Conservation (phyloP, 23 tunicate species). For the Ciona savignyi region DNA sequence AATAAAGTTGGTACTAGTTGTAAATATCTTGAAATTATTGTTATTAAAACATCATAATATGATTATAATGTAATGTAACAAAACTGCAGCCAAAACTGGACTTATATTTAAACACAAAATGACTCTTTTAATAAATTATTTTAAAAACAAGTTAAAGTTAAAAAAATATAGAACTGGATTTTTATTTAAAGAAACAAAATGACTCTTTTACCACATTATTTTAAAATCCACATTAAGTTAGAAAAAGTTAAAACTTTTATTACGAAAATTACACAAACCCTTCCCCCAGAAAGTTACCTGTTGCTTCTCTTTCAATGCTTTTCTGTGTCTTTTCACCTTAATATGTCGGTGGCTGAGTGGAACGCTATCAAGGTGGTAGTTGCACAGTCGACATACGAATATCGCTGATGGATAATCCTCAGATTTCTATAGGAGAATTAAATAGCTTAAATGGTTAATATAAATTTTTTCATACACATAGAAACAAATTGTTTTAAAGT, state of each 20-base stretch:
- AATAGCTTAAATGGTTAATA: background rate
- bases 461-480: background rate
- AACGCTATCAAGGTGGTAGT: slow-evolving; percentile 58
- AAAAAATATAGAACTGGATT: background rate
- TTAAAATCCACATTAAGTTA: background rate
- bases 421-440: slow-evolving; percentile 38
- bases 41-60: background rate
- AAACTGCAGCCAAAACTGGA: background rate
- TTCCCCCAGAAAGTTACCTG: too few relatives aligned
- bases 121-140: background rate
- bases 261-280: too few relatives aligned
- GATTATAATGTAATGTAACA: too few relatives aligned
- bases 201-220: background rate
- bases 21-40: too few relatives aligned
- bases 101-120: background rate
- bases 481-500: background rate
- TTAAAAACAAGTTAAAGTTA: background rate
- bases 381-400: slow-evolving; percentile 58
- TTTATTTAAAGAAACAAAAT: background rate
- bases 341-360: slow-evolving; percentile 54
- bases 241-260: too few relatives aligned
- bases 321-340: slow-evolving; percentile 73
- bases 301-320: slow-evolving; percentile 38
- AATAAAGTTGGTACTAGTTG: too few relatives aligned
- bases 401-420: slow-evolving; percentile 43